A percentile compares a stretch with the other conserved stretches of the same genome.
Evolutionary conservation across 2,113 vertebrate genomes (phyloP).

Genomic region (Sorex araneus): DNA sequence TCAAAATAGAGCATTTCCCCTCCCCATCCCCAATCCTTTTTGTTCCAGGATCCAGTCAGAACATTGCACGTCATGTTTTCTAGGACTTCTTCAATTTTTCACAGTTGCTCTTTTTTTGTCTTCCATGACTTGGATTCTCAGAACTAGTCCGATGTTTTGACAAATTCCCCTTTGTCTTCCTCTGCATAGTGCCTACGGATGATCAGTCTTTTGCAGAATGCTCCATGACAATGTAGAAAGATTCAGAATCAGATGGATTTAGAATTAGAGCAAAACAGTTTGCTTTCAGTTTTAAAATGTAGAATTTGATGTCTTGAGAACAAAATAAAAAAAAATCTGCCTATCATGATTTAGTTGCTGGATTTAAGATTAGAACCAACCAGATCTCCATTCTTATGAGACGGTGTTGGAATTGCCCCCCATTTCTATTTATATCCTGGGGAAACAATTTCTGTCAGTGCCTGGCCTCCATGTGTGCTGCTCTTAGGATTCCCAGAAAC

Average conservation of each 20-base stretch:
- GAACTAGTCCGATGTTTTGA: neutral
- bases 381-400: neutral
- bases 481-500: neutral
- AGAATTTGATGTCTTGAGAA: neutral
- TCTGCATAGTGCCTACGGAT: neutral
- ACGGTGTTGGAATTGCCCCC: neutral
- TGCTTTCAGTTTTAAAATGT: neutral
- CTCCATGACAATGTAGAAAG: neutral
- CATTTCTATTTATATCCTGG: neutral
- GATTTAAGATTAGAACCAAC: neutral
- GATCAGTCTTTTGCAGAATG: neutral
- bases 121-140: neutral
- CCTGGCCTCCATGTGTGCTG: neutral
- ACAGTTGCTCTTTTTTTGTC: neutral
- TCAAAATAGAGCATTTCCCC: too few relatives aligned
- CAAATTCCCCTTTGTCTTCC: neutral
- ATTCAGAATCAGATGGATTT: neutral
- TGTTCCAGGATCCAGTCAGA: neutral
- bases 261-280: neutral
- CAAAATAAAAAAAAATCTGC: too few relatives aligned
- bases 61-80: neutral
- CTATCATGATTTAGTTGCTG: neutral
- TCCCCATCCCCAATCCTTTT: too few relatives aligned
- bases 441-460: neutral
- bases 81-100: neutral